A percentile compares a stretch with the other conserved stretches of the same genome.
These are phyloP conservation scores for Macroglossus sobrinus DNA, from an alignment of 2,113 vertebrate genomes.

Conservation along the genomic window DNA sequence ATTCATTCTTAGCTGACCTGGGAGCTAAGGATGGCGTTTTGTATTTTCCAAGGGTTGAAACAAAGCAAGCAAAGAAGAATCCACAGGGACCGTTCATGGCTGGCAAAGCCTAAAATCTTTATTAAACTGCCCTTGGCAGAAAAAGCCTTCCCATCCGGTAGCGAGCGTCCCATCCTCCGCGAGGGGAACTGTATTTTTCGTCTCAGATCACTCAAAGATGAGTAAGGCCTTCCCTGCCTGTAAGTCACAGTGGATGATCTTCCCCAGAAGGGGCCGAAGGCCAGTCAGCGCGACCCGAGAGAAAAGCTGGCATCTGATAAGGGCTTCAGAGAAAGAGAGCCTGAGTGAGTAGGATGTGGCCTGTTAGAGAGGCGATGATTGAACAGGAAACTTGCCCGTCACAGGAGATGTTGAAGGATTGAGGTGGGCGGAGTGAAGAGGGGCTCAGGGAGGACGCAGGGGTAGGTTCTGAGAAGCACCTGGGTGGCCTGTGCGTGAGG, in stretches of 20 bases:
- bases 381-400: background rate
- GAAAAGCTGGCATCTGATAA: conserved; percentile 35
- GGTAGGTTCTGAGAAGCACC: background rate
- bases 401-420: background rate
- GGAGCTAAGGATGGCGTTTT: background rate
- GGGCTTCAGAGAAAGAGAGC: conserved; percentile 1
- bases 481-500: background rate
- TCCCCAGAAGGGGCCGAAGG: background rate
- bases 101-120: background rate
- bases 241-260: background rate
- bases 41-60: background rate
- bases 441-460: background rate
- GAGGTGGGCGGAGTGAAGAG: background rate
- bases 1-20: background rate
- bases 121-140: background rate
- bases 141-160: background rate
- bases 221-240: background rate
- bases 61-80: background rate
- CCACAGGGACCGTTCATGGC: accelerated
- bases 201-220: background rate
- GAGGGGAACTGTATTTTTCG: background rate
- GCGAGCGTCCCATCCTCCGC: background rate
- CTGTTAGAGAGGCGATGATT: background rate
- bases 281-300: background rate
- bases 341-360: background rate